Base-by-base conservation (phyloP, 1,140 invertebrate species). In the Anoplophora glabripennis region DNA sequence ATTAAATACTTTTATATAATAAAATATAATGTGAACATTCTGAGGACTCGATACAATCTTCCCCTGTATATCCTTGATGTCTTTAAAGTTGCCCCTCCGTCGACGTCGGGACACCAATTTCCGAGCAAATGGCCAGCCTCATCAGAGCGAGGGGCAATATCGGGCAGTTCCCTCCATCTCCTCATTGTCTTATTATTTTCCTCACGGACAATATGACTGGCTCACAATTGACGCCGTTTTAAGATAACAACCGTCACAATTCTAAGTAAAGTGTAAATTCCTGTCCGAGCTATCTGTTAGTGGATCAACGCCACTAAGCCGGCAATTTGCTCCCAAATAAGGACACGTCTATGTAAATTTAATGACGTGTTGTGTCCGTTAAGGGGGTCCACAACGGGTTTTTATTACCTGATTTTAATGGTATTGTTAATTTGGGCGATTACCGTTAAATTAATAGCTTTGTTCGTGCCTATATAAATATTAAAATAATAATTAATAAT, bases 181-280 rank as follows among this genome's bases (percentile, higher is more conserved):
- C 21, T 28, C 21, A 28, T 28, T 28, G 21, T 28, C 55, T 61
- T 65, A 61, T 61, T 57, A 65, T 65, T 61, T 61, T 61, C 49
- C 53, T 65, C 63, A 65, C 63, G 63, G 55, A 65, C 59, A 61
- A 61, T 65, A 65, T 61, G 63, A 61, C 59, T 60, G 40, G 59
- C 55, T 61, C 57, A 61, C 59, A 61, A 65, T 61, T 57, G 63
- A 61, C 59, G 59, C 52, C 59, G 47, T 59, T 45, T 38, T 55
- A 40, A 51, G 58, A 64, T 63, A 59, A 54, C 58, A 57, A 49
- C 60, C 58, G 55, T 56, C 53, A 46, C 51, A 53, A 60, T 54
- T 46, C 58, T 38, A 17, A 53, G 35, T 53, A 41, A 54, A 60
- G 58, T 60, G 58, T 47, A 60, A 60, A 60, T 60, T 60, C 52